Conservation (phyloP, 35 echinoderm and acorn worm genomes). For the Acanthaster planci region DNA sequence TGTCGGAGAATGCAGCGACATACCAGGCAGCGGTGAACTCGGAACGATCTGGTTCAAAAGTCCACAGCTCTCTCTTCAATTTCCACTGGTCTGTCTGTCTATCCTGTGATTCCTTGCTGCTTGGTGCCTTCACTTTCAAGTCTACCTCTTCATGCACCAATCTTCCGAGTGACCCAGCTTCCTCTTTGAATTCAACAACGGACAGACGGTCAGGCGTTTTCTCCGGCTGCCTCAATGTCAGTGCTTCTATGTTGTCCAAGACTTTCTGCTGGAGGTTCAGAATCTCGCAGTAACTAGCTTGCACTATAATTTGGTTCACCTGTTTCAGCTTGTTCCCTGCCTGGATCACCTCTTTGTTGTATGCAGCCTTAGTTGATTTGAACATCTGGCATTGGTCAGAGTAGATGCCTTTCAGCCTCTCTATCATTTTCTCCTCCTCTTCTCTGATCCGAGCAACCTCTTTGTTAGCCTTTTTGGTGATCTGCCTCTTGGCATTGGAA, state of each 20-base stretch:
- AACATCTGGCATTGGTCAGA: background rate
- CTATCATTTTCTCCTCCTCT: background rate
- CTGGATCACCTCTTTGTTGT: background rate
- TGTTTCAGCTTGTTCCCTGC: background rate
- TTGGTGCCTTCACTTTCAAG: too few species aligned
- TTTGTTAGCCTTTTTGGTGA: constrained; percentile 7
- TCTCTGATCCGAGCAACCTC: constrained; percentile 1
- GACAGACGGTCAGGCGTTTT: background rate
- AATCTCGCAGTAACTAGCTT: background rate
- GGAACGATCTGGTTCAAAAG: too few species aligned
- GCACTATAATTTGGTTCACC: background rate
- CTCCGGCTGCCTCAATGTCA: background rate
- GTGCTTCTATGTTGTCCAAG: background rate
- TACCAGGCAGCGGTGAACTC: too few species aligned
- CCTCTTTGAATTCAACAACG: background rate
- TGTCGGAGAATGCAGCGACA: too few species aligned
- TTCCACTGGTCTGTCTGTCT: too few species aligned
- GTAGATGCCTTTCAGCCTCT: background rate
- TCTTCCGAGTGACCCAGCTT: background rate
- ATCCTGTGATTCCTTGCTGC: too few species aligned
- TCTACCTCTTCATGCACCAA: background rate
- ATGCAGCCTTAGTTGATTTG: background rate
- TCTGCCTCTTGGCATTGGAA: background rate
- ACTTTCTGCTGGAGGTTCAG: background rate
- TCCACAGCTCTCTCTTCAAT: too few species aligned